A percentile compares a stretch with the other conserved stretches of the same genome.
These are phyloP conservation scores for Gymnoscelis rufifasciata DNA, from an alignment of 2,888 invertebrate species.

Conservation along the genomic window DNA sequence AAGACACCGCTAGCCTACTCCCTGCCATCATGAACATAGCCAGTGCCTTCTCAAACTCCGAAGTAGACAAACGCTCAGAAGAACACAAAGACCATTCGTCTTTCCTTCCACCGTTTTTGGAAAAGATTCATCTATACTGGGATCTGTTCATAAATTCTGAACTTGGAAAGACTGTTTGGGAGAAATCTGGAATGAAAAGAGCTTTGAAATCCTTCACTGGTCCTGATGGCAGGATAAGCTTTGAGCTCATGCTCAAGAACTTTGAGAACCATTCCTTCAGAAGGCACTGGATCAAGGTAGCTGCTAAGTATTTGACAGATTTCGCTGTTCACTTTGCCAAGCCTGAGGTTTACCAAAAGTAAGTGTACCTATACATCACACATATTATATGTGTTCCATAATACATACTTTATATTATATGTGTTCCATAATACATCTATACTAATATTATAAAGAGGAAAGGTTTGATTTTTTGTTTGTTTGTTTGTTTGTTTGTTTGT, in stretches of 20 bases:
- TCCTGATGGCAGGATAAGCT: slow-evolving; percentile 84
- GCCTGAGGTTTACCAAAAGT: slow-evolving; percentile 86
- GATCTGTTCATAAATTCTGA: slow-evolving; percentile 89
- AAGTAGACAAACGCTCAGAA: slow-evolving; percentile 79
- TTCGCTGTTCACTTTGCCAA: slow-evolving; percentile 86
- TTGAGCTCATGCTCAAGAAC: slow-evolving; percentile 85
- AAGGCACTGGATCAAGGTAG: slow-evolving; percentile 87
- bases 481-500: no score
- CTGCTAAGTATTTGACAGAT: slow-evolving; percentile 86
- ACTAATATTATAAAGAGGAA: no score
- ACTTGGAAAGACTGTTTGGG: slow-evolving; percentile 85
- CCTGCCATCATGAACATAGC: slow-evolving; percentile 84
- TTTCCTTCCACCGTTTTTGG: slow-evolving; percentile 83
- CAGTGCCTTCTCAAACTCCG: slow-evolving; percentile 80
- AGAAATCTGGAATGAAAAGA: slow-evolving; percentile 84
- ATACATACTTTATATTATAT: no score
- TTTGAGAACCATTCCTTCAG: slow-evolving; percentile 90
- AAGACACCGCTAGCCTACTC: slow-evolving; percentile 70
- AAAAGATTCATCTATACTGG: slow-evolving; percentile 84
- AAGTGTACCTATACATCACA: no score
- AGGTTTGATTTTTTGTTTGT: no score
- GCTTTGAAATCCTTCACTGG: slow-evolving; percentile 84
- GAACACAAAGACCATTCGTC: slow-evolving; percentile 85
- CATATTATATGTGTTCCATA: no score
- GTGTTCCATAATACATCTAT: no score